Conservation (phyloP, 1,140 invertebrate genomes). For the Pogonus chalceus region DNA sequence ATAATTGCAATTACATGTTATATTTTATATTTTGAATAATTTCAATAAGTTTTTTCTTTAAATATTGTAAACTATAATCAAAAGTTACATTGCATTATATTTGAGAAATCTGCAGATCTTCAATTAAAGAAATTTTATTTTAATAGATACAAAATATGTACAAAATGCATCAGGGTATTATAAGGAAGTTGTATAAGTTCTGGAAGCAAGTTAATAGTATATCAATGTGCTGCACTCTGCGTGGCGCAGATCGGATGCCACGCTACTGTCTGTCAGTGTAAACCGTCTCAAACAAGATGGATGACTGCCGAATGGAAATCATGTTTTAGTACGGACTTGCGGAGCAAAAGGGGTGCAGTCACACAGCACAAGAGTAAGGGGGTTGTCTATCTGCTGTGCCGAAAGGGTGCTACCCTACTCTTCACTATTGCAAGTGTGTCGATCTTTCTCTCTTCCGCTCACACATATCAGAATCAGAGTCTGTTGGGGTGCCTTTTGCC, state of each 20-base stretch:
- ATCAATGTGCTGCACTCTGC: constrained; percentile 4
- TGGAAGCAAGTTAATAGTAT: constrained; percentile 21
- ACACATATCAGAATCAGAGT: too few species aligned
- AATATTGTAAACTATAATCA: too few species aligned
- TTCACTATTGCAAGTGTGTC: too few species aligned
- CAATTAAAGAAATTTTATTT: too few species aligned
- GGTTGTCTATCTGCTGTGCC: not conserved
- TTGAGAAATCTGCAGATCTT: too few species aligned
- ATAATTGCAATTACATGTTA: too few species aligned
- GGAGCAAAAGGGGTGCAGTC: too few species aligned
- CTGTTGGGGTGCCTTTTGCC: not conserved
- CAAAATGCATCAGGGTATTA: constrained; percentile 9
- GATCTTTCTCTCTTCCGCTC: too few species aligned
- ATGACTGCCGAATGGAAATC: constrained; percentile 35
- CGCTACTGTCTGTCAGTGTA: constrained; percentile 34
- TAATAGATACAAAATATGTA: too few species aligned
- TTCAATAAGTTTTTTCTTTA: too few species aligned
- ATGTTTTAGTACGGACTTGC: constrained; percentile 22
- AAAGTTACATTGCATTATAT: too few species aligned
- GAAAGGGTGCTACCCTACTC: not conserved
- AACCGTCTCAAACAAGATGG: constrained; percentile 37
- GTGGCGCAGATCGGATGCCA: constrained; percentile 6
- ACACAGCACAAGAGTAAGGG: not conserved
- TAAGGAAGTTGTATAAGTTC: constrained; percentile 13
- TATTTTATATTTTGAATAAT: too few species aligned